Evolutionary conservation across 2,797 vertebrate species (phyloP).

Genomic region (Podargus strigoides): DNA sequence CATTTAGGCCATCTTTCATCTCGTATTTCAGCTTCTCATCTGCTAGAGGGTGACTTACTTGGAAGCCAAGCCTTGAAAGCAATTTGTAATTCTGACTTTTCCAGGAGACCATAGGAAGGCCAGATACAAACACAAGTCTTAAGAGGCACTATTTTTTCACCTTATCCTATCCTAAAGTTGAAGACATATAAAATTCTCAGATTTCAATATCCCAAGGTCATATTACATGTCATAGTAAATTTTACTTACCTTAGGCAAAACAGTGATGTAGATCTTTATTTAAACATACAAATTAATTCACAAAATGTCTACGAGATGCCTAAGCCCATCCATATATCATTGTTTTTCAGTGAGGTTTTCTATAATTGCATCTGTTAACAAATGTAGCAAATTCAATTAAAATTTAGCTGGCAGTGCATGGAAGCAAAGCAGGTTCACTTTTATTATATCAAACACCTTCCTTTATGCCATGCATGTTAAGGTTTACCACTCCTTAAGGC

Average conservation of each 20-base stretch:
- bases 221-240: not conserved
- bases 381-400: constrained; percentile 71
- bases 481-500: constrained; percentile 84
- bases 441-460: constrained; percentile 79
- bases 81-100: not conserved
- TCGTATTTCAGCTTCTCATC: not conserved
- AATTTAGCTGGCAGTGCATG: constrained; percentile 66
- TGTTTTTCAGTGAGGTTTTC: constrained; percentile 58
- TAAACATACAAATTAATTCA: constrained; percentile 48
- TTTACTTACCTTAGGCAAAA: constrained; percentile 41
- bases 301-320: constrained; percentile 4
- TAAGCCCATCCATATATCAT: constrained; percentile 25
- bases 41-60: not conserved
- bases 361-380: constrained; percentile 72
- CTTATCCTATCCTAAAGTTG: not conserved
- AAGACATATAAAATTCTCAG: not conserved
- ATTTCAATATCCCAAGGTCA: constrained; percentile 12
- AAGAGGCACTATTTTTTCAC: not conserved
- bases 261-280: constrained; percentile 5
- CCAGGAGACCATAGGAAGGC: not conserved
- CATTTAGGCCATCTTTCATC: not conserved
- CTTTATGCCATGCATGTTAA: constrained; percentile 85
- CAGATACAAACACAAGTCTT: not conserved
- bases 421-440: constrained; percentile 73
- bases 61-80: not conserved